Conservation (phyloP, 2,797 vertebrate genomes). For the Cryptoprocta ferox region DNA sequence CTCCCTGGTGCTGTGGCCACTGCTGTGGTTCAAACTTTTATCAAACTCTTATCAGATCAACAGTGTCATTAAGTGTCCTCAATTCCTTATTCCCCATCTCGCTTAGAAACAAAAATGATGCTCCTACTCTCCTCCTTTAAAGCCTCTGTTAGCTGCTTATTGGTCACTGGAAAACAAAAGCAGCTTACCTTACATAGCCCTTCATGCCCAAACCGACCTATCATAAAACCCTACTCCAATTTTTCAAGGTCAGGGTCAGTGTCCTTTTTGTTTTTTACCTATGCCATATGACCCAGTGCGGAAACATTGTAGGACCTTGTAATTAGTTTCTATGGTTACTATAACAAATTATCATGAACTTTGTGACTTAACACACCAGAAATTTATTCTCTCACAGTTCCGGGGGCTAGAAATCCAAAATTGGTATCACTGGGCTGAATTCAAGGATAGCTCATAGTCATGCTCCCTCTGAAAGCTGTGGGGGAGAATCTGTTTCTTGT, state of each 20-base stretch:
- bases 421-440: background rate
- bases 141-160: background rate
- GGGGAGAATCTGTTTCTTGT: background rate
- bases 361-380: background rate
- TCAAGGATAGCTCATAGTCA: background rate
- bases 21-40: background rate
- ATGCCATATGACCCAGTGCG: background rate
- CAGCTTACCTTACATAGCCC: background rate
- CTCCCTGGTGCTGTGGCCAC: background rate
- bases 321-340: background rate
- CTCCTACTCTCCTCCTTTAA: background rate
- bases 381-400: background rate
- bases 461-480: background rate
- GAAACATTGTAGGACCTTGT: background rate
- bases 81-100: background rate
- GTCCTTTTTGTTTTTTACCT: background rate
- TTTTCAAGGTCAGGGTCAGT: background rate
- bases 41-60: background rate
- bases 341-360: background rate
- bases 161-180: background rate
- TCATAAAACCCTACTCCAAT: background rate
- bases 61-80: background rate
- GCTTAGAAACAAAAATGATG: background rate
- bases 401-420: background rate
- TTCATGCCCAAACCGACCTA: background rate